Base-by-base conservation (phyloP, 2,113 vertebrate genomes). In the Herpetotheres cachinnans region DNA sequence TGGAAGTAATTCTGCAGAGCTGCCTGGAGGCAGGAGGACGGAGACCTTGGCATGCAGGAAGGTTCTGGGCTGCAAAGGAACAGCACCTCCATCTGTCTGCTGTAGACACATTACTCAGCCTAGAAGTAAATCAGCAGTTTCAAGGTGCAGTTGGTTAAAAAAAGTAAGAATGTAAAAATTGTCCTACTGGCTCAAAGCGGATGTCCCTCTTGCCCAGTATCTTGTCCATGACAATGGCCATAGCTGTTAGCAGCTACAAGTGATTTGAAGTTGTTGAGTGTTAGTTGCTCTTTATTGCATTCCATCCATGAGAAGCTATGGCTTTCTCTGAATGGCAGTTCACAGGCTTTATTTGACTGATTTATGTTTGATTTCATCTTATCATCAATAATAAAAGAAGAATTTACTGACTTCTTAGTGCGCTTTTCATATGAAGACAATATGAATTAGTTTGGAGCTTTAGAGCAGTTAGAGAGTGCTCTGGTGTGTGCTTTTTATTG, bases 101-200 rank as follows among this genome's bases (percentile, higher is more conserved):
- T 95, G 88, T 27, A 90, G 96, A 96, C 71, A 89, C 90, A 96
- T 96, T 95, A 92, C 92, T 93, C 71, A 55, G 80, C 80, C 86
- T 36, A 47, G 90, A 34, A 93, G 63, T 95, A 93, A 96, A 92
- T 92, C 95, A 90, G 58, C 0, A 1, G 73, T 82, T 94, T 93
- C 95, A 93, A 93, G 90, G 90, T 92, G 29, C 50, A 52, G 74
- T 83, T 93, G 96, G 95, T 97, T 97, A 94, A 92, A 96, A 96
- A 85, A 90, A 49, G 56, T 47, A 82, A 72, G 87, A 87, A 63
- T 46, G 26, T 82, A 80, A 82, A 82, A 77, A 62, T 2, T 85
- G 58, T 77, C 36, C 82, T 93, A 6, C 73, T 13, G 11, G 36
- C 84, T 96, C 46, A 84, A 74, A 85, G 36, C 77, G 30, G 70